These are phyloP conservation scores for Trissoscelio sp. DNA, from an alignment of 2,888 invertebrate species.

Conservation along the genomic window DNA sequence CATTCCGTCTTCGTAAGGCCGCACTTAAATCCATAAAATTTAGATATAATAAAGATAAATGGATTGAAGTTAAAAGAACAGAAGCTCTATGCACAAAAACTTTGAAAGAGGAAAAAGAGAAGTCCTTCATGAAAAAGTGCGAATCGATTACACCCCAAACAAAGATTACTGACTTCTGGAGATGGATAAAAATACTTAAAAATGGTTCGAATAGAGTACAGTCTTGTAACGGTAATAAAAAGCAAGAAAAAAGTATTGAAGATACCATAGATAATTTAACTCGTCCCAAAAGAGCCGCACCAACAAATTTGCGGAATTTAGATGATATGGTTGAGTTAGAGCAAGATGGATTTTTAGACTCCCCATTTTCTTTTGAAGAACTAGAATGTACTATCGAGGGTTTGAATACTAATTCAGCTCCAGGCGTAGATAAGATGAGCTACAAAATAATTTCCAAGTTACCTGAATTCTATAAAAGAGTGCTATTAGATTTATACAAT, in stretches of 20 bases:
- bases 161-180: constrained; percentile 3
- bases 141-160: constrained; percentile 11
- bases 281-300: not conserved
- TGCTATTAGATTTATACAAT: not conserved
- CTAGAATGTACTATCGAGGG: not conserved
- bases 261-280: not conserved
- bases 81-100: not conserved
- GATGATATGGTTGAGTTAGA: not conserved
- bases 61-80: not conserved
- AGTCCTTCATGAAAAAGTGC: not conserved
- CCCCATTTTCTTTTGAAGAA: constrained; percentile 26
- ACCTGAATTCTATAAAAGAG: constrained; percentile 23
- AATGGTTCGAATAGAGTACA: not conserved
- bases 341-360: not conserved
- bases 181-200: constrained; percentile 8
- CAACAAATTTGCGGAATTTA: not conserved
- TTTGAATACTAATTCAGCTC: constrained; percentile 7
- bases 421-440: constrained; percentile 36
- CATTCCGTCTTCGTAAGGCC: not conserved
- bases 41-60: not conserved
- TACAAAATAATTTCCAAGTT: constrained; percentile 5
- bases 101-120: constrained; percentile 7
- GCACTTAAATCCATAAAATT: not conserved
- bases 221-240: not conserved
- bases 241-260: not conserved